A percentile compares a stretch with the other conserved stretches of the same genome.
These are phyloP conservation scores for Antechinus stuartii DNA, from an alignment of 2,113 vertebrate genomes.

Conservation along the genomic window DNA sequence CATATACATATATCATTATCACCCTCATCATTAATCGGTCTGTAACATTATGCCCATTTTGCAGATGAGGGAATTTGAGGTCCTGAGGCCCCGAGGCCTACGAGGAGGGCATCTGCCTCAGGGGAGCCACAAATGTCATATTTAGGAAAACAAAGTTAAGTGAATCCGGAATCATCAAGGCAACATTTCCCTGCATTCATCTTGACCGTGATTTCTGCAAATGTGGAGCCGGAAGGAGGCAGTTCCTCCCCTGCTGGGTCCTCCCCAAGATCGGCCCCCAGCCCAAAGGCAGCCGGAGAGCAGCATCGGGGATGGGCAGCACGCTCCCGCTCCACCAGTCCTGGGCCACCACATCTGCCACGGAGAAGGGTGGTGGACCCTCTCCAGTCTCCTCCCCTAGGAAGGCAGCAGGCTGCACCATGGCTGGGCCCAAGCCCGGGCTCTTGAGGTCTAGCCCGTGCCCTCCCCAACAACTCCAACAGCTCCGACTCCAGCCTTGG, in stretches of 20 bases:
- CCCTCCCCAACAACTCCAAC: background rate
- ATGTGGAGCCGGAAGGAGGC: background rate
- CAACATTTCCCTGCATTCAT: background rate
- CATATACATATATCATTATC: background rate
- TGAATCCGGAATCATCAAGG: background rate
- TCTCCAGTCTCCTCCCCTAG: background rate
- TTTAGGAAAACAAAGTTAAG: background rate
- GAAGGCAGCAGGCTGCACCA: background rate
- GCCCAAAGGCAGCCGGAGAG: background rate
- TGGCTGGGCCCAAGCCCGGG: background rate
- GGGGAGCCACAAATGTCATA: background rate
- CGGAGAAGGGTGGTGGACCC: background rate
- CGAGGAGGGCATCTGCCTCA: background rate
- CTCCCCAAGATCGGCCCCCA: background rate
- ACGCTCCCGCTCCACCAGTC: no score
- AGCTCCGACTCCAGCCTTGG: background rate
- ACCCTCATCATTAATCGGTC: fast-evolving
- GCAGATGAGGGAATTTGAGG: background rate
- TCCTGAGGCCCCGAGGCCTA: background rate
- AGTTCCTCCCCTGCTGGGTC: background rate
- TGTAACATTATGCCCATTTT: background rate
- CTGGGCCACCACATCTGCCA: background rate
- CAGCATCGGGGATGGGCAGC: no score
- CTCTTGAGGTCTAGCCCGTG: background rate
- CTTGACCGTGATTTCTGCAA: background rate